Conservation (phyloP, 1,140 invertebrate genomes). For the Patella vulgata region DNA sequence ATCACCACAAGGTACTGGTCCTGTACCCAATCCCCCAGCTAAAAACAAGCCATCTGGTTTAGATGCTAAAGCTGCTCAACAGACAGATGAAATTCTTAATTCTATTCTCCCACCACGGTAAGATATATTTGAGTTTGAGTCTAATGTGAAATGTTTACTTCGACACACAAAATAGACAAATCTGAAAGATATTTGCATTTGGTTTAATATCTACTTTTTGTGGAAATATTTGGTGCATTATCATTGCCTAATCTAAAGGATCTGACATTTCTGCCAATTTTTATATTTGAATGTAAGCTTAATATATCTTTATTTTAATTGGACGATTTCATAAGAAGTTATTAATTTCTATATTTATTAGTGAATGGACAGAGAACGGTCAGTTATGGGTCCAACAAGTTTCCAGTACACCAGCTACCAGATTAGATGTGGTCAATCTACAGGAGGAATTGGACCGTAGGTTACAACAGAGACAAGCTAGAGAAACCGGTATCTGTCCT, state of each 20-base stretch:
- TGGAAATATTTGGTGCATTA: too few species aligned
- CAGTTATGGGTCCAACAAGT: conserved; percentile 75
- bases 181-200: too few species aligned
- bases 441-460: conserved; percentile 94
- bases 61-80: conserved; percentile 64
- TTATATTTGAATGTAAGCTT: too few species aligned
- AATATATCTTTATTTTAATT: too few species aligned
- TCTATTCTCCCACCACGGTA: conserved; percentile 91
- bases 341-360: conserved; percentile 29
- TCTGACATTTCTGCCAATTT: too few species aligned
- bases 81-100: conserved; percentile 87
- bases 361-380: conserved; percentile 88
- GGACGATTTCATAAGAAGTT: neutral
- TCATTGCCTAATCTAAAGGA: too few species aligned
- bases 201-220: too few species aligned
- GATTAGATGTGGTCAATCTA: conserved; percentile 93
- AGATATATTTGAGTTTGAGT: conserved; percentile 1
- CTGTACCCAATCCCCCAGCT: conserved; percentile 62
- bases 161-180: too few species aligned
- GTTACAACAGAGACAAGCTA: conserved; percentile 89
- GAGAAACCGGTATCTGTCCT: conserved; percentile 97
- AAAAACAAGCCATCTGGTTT: conserved; percentile 62
- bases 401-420: conserved; percentile 93
- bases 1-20: conserved; percentile 49
- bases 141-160: neutral